Conservation (phyloP, 2,888 invertebrate species). For the Caradrina kadenii region DNA sequence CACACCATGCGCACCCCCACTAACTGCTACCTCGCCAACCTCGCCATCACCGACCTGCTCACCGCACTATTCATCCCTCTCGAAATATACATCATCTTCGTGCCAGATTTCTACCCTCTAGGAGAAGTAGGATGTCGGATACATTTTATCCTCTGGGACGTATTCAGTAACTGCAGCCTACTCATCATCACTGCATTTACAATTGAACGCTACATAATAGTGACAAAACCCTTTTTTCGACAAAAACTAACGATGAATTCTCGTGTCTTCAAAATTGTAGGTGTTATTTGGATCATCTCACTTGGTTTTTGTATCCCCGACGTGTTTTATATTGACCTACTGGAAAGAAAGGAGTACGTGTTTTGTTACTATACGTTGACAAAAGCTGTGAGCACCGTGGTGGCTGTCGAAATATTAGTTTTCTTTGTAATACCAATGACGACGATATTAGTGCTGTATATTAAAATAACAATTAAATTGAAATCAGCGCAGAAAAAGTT, state of each 20-base stretch:
- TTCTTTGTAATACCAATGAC: constrained; percentile 96
- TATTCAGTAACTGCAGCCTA: constrained; percentile 95
- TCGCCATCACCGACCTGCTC: constrained; percentile 94
- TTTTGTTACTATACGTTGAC: constrained; percentile 81
- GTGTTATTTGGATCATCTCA: constrained; percentile 94
- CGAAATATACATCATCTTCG: constrained; percentile 95
- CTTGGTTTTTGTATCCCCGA: constrained; percentile 93
- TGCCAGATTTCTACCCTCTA: constrained; percentile 93
- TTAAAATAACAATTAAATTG: constrained; percentile 93
- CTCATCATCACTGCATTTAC: constrained; percentile 96
- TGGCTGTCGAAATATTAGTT: constrained; percentile 92
- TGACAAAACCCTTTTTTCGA: constrained; percentile 95
- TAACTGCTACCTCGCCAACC: constrained; percentile 95
- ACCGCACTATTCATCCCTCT: constrained; percentile 94
- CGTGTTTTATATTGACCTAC: constrained; percentile 79
- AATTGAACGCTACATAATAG: constrained; percentile 96
- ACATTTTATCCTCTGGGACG: constrained; percentile 94
- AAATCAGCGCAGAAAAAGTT: constrained; percentile 90
- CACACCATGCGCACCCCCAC: constrained; percentile 95
- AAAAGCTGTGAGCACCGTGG: constrained; percentile 77
- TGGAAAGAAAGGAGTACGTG: constrained; percentile 79
- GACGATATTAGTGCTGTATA: constrained; percentile 94
- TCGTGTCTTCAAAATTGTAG: constrained; percentile 93
- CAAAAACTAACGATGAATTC: constrained; percentile 95
- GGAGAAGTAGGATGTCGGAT: constrained; percentile 94